Base-by-base conservation (phyloP, 2,113 vertebrate species). In the Panthera uncia region DNA sequence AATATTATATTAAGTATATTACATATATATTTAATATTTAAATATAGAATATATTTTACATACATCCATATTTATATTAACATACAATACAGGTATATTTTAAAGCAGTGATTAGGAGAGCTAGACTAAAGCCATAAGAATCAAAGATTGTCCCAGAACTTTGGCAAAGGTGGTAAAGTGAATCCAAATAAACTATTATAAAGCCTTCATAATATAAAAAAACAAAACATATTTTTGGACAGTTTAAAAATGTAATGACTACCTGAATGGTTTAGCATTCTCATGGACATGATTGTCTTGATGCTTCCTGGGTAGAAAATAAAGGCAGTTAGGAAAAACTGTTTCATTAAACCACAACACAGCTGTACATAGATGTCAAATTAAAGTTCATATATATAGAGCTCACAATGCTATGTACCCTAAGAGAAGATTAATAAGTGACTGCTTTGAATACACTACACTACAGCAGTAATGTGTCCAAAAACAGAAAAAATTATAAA, bases 241-340 rank as follows among this genome's bases (percentile, higher is more conserved):
- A 90, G 87, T 90, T 97, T 82, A n/a, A 89, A 52, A 81, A 95
- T 69, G 48, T 96, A 96, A 63, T n/a, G 78, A 63, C 98, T 99
- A 99, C 99, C 99, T 99, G 98, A 97, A 98, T 96, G 90, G 95
- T 98, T 96, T 95, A 98, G 87, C 90, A 80, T 98, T 98, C 93
- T 98, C 97, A 97, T 57, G 97, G 86, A 76, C 98, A 99, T 99
- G 98, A 98, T 96, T 98, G 95, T 98, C 98, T 98, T 98, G 98
- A 97, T 33, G 95, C 86, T 97, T 97, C 98, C 99, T 99, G 93
- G 33, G 50, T 66, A 41, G 38, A 96, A 98, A 97, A 98, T 68
- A 98, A 92, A 98, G 4, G 18, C 1, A 96, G 14, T 97, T 88
- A 97, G 73, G 68, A 97, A 92, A 97, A 89, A 71, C 2, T 91